phyloP scores from a whole-genome alignment of 2,797 vertebrate genomes.

The Phataginus tricuspis region DNA sequence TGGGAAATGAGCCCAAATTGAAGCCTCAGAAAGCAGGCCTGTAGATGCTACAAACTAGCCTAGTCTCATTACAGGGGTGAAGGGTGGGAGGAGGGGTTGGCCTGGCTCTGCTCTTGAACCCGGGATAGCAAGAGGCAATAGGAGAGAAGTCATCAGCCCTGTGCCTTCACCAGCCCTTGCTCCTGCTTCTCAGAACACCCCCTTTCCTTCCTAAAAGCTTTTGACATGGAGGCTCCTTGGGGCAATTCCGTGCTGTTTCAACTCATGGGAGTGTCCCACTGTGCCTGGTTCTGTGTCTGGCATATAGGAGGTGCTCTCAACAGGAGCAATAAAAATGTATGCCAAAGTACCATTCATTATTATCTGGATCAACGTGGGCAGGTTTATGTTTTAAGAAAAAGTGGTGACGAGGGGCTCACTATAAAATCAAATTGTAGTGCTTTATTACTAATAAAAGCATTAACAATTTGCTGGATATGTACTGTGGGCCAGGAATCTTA shows the following conservation, averaged over 20 bases:
- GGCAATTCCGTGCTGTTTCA: neutral
- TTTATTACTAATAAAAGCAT: neutral
- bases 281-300: neutral
- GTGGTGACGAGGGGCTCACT: accelerated
- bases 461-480: neutral
- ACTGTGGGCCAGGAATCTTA: neutral
- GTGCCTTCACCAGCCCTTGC: neutral
- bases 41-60: neutral
- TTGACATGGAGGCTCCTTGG: neutral
- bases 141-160: neutral
- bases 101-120: neutral
- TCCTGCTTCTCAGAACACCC: neutral
- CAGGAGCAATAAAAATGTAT: neutral
- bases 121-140: neutral
- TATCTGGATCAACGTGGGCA: neutral
- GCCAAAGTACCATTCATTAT: neutral
- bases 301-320: neutral
- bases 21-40: neutral
- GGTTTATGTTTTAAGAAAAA: neutral
- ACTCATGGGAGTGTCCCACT: accelerated
- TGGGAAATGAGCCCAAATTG: neutral
- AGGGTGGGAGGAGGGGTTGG: too few species aligned
- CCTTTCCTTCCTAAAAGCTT: neutral
- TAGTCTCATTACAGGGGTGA: neutral
- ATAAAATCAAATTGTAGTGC: neutral